Base-by-base conservation (phyloP, 2,797 vertebrate species). In the Myripristis murdjan region DNA sequence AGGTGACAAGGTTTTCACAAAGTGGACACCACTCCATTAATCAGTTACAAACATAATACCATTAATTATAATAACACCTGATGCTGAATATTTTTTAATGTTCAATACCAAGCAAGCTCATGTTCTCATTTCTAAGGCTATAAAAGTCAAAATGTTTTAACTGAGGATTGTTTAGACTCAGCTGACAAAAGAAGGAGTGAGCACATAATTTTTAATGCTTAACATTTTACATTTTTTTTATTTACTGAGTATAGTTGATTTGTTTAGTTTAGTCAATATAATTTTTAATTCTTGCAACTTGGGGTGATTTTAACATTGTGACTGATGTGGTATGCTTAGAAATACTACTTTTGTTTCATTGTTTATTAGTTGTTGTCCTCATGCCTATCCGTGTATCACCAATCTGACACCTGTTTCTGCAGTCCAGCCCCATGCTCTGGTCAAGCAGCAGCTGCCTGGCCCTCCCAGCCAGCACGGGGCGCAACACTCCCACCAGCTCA, bases 401-500 rank as follows among this genome's bases (percentile, higher is more conserved):
- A 44, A 91, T 71, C 22, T 94, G 96, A 94, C 95, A 86, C 95
- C 95, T 26, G 96, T 95, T 93, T 94, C 95, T 87, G 92, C 96
- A 52, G 87, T 96, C 69, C 96, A 95, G 70, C 91, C 95, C 81
- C 95, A 97, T 86, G 81, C 95, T 83, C 79, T 97, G 76, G 92
- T 96, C 64, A 97, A 96, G 86, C 96, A 97, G 91, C 95, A 96
- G 69, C 92, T 94, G 80, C 94, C 96, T 73, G 82, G 86, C 67
- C 91, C 95, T 4, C 82, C 94, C 7, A 87, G 94, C 84, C 93
- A 95, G 72, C 96, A 95, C 81, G 87, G 95, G 82, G 93, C 96
- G 1, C 96, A 96, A 73, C 96, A 97, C 90, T 95, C 96, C 73
- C 96, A 97, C 90, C 96, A 97, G 84, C 93, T 97, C 88, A 92